phyloP scores from a whole-genome alignment of 2,888 invertebrate genomes.

The Hypena proboscidalis region DNA sequence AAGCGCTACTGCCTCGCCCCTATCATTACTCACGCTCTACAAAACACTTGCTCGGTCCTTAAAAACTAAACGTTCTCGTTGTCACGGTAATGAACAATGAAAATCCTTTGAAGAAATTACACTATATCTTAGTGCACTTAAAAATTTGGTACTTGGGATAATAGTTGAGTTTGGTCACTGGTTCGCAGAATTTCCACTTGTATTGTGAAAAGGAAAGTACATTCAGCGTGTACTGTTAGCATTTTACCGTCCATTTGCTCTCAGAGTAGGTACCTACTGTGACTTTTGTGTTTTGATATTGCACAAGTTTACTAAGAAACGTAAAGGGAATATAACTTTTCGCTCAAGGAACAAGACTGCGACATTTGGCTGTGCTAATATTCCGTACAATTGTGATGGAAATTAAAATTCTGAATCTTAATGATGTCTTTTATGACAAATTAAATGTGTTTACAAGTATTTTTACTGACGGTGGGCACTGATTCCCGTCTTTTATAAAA shows the following conservation, averaged over 20 bases:
- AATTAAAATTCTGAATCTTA: too few species aligned
- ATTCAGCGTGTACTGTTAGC: slow-evolving; percentile 19
- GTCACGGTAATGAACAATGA: slow-evolving; percentile 34
- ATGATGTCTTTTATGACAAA: too few species aligned
- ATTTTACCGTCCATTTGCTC: slow-evolving; percentile 19
- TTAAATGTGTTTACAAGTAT: too few species aligned
- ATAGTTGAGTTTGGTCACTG: slow-evolving; percentile 23
- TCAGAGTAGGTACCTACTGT: slow-evolving; percentile 12
- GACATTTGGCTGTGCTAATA: slow-evolving; percentile 27
- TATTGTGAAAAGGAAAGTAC: slow-evolving; percentile 23
- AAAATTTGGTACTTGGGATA: slow-evolving; percentile 20
- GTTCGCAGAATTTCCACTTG: slow-evolving; percentile 1
- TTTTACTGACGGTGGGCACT: not conserved
- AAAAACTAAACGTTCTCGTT: slow-evolving; percentile 27
- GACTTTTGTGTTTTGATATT: slow-evolving; percentile 33
- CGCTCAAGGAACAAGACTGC: slow-evolving; percentile 18
- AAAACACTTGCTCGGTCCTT: slow-evolving; percentile 25
- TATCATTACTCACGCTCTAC: slow-evolving; percentile 15
- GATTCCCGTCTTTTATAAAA: not conserved
- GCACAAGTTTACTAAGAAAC: slow-evolving; percentile 38
- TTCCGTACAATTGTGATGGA: slow-evolving; percentile 5
- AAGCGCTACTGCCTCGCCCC: not conserved
- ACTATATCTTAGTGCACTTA: slow-evolving; percentile 40
- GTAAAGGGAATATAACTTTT: slow-evolving; percentile 21
- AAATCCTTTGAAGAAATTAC: slow-evolving; percentile 33